A percentile compares a stretch with the other conserved stretches of the same genome.
phyloP scores from a whole-genome alignment of 1,140 invertebrate species.

The Drosophila murphyi region DNA sequence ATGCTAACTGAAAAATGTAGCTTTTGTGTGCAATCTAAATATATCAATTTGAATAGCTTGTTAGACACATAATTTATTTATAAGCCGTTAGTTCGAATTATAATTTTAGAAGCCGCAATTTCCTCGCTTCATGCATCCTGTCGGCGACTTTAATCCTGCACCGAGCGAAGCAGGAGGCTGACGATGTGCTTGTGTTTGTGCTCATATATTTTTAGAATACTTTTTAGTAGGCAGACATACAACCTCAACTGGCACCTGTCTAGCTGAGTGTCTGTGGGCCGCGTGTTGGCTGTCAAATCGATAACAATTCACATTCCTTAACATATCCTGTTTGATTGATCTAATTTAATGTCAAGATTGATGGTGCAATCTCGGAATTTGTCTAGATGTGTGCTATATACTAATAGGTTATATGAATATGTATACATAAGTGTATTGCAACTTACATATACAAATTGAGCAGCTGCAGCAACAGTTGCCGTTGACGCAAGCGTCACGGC shows the following conservation, averaged over 20 bases:
- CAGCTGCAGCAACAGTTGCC: constrained; percentile 71
- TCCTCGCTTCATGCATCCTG: constrained; percentile 15
- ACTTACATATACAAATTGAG: constrained; percentile 61
- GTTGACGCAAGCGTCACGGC: constrained; percentile 40
- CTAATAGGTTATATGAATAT: neutral
- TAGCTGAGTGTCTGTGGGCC: constrained; percentile 19
- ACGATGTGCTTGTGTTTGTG: constrained; percentile 50
- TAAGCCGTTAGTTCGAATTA: constrained; percentile 44
- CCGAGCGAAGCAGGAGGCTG: constrained; percentile 3
- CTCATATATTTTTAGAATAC: constrained; percentile 73
- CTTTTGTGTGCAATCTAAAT: constrained; percentile 15
- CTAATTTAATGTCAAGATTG: constrained; percentile 67
- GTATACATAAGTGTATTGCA: constrained; percentile 23
- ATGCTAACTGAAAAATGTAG: neutral
- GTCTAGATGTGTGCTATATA: neutral
- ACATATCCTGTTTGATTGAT: constrained; percentile 66
- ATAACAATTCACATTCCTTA: constrained; percentile 49
- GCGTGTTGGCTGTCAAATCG: constrained; percentile 51
- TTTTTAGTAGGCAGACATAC: constrained; percentile 40
- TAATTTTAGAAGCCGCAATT: constrained; percentile 43
- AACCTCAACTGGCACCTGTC: constrained; percentile 41
- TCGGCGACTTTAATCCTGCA: constrained; percentile 32
- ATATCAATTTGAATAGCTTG: constrained; percentile 11
- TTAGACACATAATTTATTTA: constrained; percentile 35
- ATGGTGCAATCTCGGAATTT: constrained; percentile 53